Evolutionary conservation across 1,140 invertebrate species (phyloP), one percentile per base, ranked within the genome.

Genomic region (Heliconius himera): DNA sequence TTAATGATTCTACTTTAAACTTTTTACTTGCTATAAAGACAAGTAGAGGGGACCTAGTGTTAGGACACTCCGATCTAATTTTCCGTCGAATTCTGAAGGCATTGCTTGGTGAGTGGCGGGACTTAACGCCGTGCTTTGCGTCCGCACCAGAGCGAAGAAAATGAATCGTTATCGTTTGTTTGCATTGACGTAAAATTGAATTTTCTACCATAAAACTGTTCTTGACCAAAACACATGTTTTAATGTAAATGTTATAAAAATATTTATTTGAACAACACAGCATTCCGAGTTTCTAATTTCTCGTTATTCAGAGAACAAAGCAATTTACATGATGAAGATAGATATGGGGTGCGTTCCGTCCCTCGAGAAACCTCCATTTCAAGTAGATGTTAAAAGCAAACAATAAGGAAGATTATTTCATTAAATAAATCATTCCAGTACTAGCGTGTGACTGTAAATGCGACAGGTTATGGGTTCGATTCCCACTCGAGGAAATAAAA

Each of bases 291-390:
- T 66, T 66, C 22, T 26, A 66, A 26, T 29, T 66, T 29, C 60
- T 26, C 60, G 3, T 66, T 66, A 66, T 66, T 66, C 11, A 29
- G 60, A 66, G 56, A 26, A 66, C 22, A 66, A 66, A 66, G 60
- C 22, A 66, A 66, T 66, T 66, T 29, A 66, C 60, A 66, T 29
- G 60, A 66, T 66, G 60, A 66, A 66, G 60, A 60, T 60, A 60
- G n/a, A 66, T 66, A 66, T 66, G 60, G 60, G 60, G 60, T 26
- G 13, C 22, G 60, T 26, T 66, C 22, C 26, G 22, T 66, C 26
- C 60, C 60, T 26, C 22, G 22, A 66, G 22, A 26, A 66, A 66
- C n/a, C 11, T 26, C 9, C 4, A 66, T 66, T 66, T 29, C 22
- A 66, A 66, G 60, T 66, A 66, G 11, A 11, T 66, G 60, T 66